Evolutionary conservation across 1,140 invertebrate genomes (phyloP), one percentile per base, ranked within the genome.

Genomic region (Drosophila baimaii): DNA sequence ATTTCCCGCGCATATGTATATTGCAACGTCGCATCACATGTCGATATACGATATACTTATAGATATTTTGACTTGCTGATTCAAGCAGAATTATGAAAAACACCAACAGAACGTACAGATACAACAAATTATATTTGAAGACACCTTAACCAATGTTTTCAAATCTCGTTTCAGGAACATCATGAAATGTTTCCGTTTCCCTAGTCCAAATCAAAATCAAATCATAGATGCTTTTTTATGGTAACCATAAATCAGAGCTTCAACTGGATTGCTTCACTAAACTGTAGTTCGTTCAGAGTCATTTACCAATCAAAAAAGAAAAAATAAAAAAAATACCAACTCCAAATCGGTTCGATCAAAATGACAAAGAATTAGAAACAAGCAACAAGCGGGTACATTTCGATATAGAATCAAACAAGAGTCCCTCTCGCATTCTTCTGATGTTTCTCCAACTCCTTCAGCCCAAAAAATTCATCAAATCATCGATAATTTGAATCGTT

Each of bases 131-230:
- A 2, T 58, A 19, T 43, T 44, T 31, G 21, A 25, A 62, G 27
- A 62, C 57, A 62, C 56, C 62, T 65, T 62, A 65, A 65, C 25
- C 41, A 44, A 31, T 65, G 61, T 68, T 69, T 66, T 66, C 59
- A 13, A 52, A 69, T 69, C 29, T 69, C 65, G 35, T 69, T 69
- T 69, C 65, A 69, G 65, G 63, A 52, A 69, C 65, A 69, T 68
- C 65, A 69, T 66, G 43, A 69, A 69, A 66, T 66, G 62, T 69
- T 69, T 69, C 65, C 56, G 29, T 65, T 33, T 43, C 56, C 55
- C 17, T 62, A 65, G 62, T 62, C 27, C 56, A 58, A 58, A 44
- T 44, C 25, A 27, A 44, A 58, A 58, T 61, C 29, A 59, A 64
- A 57, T 39, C 55, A 57, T 44, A 62, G 35, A 59, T 23, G 43